A percentile compares a stretch with the other conserved stretches of the same genome.
phyloP scores from a whole-genome alignment of 2,888 invertebrate genomes.

The Tortrix viridana region DNA sequence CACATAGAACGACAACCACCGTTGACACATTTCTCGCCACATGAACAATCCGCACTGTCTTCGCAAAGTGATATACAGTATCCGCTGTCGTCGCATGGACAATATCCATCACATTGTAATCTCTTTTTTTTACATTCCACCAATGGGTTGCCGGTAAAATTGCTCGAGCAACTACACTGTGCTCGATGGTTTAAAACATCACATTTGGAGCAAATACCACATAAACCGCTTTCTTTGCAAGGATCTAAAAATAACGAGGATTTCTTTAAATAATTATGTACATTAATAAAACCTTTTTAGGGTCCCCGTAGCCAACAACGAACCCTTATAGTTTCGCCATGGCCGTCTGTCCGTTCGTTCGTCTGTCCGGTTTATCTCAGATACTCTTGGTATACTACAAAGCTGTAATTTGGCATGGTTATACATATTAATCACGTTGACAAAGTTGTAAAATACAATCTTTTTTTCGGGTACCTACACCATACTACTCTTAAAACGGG shows the following conservation, averaged over 20 bases:
- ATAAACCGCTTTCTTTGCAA: constrained; percentile 88
- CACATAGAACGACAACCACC: constrained; percentile 91
- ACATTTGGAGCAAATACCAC: constrained; percentile 93
- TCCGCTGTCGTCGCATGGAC: constrained; percentile 92
- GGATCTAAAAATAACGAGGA: constrained; percentile 85
- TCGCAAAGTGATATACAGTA: constrained; percentile 90
- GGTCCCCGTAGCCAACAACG: too few species aligned
- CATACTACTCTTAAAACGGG: too few species aligned
- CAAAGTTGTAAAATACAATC: too few species aligned
- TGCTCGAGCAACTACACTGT: constrained; percentile 93
- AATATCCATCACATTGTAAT: constrained; percentile 88
- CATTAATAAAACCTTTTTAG: neutral
- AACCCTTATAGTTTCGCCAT: too few species aligned
- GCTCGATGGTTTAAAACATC: constrained; percentile 92
- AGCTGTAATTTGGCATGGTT: too few species aligned
- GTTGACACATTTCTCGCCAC: constrained; percentile 90
- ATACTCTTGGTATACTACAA: too few species aligned
- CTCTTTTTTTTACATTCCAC: constrained; percentile 90
- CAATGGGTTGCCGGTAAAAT: constrained; percentile 92
- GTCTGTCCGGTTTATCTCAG: too few species aligned
- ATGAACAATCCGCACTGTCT: constrained; percentile 88
- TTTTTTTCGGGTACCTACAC: too few species aligned
- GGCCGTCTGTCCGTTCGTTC: too few species aligned
- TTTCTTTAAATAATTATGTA: too few species aligned
- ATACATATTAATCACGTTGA: too few species aligned